Evolutionary conservation across 2,797 vertebrate species (phyloP), one percentile per base, ranked within the genome.

Genomic region (Mionectes olivaceus): DNA sequence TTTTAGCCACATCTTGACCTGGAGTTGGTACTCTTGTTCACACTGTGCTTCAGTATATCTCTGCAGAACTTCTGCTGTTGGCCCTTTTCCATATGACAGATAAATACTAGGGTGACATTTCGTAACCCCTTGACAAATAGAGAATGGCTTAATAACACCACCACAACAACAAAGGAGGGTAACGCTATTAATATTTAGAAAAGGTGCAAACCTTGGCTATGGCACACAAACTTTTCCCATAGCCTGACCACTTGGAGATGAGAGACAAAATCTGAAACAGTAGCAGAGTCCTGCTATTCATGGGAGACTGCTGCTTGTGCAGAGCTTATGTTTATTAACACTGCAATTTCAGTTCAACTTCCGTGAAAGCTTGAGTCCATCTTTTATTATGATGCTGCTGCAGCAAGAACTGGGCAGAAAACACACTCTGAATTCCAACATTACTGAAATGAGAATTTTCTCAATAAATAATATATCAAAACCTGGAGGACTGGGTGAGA

Each of bases 401-500:
- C 92, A 91, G 61, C 77, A 65, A 91, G 73, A 90, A 33, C 9
- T 35, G 22, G 35, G 61, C 33, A 80, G 64, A 93, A 91, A 91
- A 70, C 55, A 24, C 12, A 57, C 47, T 61, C 64, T 76, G 94
- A 71, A 83, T 78, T 91, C 61, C 67, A 90, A 53, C 64, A 59
- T 96, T 89, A 81, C 53, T 79, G 83, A 96, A 89, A 50, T 89
- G 43, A 93, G 79, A 79, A 88, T 93, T 91, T 93, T 95, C 79
- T 59, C 28, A 28, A 60, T 96, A 95, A 95, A 95, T 93, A 95
- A 95, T 93, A 8, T 64, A 93, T 95, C 77, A 94, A 59, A 94
- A 90, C 22, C 2, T 64, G n/a, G 86, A 90, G 19, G 43, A 56
- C 28, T 68, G 28, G 93, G 73, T 92, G 65, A 82, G 94, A 95